Evolutionary conservation across 2,113 vertebrate species (phyloP).

Genomic region (Phyllopteryx taeniolatus): DNA sequence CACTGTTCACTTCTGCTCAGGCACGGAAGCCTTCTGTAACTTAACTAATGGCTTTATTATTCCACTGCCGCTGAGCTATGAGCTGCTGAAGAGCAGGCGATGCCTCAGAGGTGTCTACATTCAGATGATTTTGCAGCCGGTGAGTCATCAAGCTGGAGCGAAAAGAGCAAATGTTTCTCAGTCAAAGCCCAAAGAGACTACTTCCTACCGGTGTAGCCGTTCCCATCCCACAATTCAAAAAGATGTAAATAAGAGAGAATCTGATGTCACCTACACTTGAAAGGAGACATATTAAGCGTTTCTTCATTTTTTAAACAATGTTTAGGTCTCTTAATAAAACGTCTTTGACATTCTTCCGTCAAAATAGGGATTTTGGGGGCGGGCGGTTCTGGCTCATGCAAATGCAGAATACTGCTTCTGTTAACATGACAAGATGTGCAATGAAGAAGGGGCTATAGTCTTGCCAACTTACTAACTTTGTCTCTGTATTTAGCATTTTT

Average conservation of each 20-base stretch:
- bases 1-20: constrained; percentile 4
- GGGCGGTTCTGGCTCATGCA: not conserved
- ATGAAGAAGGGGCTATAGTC: not conserved
- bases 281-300: not conserved
- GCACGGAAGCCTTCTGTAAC: constrained; percentile 11
- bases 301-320: not conserved
- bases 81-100: constrained; percentile 49
- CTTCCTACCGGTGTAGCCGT: constrained; percentile 14
- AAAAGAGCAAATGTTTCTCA: constrained; percentile 49
- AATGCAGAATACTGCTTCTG: not conserved
- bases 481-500: not conserved
- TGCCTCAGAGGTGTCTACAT: constrained; percentile 30
- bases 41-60: constrained; percentile 44
- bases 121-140: constrained; percentile 47
- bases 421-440: not conserved
- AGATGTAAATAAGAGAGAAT: constrained; percentile 41
- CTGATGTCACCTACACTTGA: constrained; percentile 31
- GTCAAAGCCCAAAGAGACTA: constrained; percentile 37
- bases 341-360: not conserved
- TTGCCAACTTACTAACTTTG: not conserved
- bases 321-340: not conserved
- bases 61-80: constrained; percentile 30
- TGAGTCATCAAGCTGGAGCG: constrained; percentile 48
- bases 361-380: not conserved
- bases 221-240: constrained; percentile 32